Conservation (phyloP, 2,888 invertebrate species). For the Xylocampa areola region DNA sequence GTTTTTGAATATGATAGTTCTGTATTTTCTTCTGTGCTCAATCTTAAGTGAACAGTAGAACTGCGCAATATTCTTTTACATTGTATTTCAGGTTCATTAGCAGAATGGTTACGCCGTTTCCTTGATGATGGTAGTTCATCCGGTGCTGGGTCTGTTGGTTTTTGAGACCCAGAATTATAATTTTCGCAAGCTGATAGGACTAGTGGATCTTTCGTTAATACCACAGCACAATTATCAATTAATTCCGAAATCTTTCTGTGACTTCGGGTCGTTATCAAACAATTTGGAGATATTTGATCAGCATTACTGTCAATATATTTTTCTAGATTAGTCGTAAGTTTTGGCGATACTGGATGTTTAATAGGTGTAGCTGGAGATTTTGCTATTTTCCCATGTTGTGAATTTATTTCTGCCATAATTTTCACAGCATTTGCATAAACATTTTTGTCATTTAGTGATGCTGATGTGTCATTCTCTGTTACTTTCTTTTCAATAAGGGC, state of each 20-base stretch:
- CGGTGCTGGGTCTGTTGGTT: slow-evolving; percentile 4
- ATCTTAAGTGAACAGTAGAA: slow-evolving; percentile 39
- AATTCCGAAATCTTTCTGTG: slow-evolving; percentile 22
- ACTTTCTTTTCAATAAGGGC: slow-evolving; percentile 41
- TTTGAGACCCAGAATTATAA: neutral
- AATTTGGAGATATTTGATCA: slow-evolving; percentile 3
- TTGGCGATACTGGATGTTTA: slow-evolving; percentile 6
- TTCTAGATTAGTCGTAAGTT: neutral
- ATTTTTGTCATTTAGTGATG: slow-evolving; percentile 68
- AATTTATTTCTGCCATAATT: slow-evolving; percentile 74
- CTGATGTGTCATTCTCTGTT: slow-evolving; percentile 51
- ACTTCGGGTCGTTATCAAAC: slow-evolving; percentile 5
- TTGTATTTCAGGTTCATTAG: slow-evolving; percentile 48
- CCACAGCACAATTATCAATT: slow-evolving; percentile 4
- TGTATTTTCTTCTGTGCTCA: slow-evolving; percentile 30
- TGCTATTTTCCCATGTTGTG: slow-evolving; percentile 51
- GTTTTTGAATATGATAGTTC: slow-evolving; percentile 4
- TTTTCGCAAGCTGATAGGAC: slow-evolving; percentile 1
- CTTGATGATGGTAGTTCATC: slow-evolving; percentile 25
- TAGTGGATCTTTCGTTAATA: slow-evolving; percentile 19
- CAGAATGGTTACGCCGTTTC: slow-evolving; percentile 60
- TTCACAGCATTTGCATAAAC: slow-evolving; percentile 78
- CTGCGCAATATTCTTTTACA: slow-evolving; percentile 69
- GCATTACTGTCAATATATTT: neutral
- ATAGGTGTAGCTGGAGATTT: slow-evolving; percentile 8